Base-by-base conservation (phyloP, 1,140 invertebrate species). In the Scaptodrosophila lebanonensis region DNA sequence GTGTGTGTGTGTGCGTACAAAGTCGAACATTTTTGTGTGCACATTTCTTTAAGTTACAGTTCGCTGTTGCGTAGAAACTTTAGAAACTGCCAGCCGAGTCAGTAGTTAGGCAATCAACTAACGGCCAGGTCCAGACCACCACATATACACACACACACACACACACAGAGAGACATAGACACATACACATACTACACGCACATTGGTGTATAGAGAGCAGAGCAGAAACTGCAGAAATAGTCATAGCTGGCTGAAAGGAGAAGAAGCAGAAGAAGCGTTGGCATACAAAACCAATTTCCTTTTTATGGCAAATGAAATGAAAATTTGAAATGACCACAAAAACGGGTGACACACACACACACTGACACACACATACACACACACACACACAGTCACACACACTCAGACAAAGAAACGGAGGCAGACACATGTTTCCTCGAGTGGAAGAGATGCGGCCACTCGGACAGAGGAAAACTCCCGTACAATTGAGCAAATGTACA, bases 251-350 rank as follows among this genome's bases (percentile, higher is more conserved):
- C 22, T 25, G 44, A 8, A 44, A 27, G 57, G 44, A 22, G 20
- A 45, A 62, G 50, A 38, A 63, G 47, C 53, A 56, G 51, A 56
- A 67, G 51, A 65, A 75, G 76, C 70, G n/a, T n/a, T 66, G 65
- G 68, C 73, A 77, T 69, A 82, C 75, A 57, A 79, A 79, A 82
- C 73, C 73, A 79, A 79, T 79, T 79, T 79, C 73, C 73, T 79
- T 79, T 79, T 79, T 79, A 79, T 82, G 73, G 75, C 75, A 79
- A 79, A 82, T 82, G 73, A 79, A 79, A 79, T 79, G 73, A 79
- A 79, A 79, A 79, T 82, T 79, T 79, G 75, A 79, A 79, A 79
- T 79, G 73, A 79, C 73, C 73, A 79, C 75, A 79, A 75, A 75
- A 75, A 67, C 61, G 49, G 48, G 42, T 65, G 54, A 65, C 56